Evolutionary conservation across 2,113 vertebrate genomes (phyloP), one percentile per base, ranked within the genome.

Genomic region (Syrmaticus mikado): DNA sequence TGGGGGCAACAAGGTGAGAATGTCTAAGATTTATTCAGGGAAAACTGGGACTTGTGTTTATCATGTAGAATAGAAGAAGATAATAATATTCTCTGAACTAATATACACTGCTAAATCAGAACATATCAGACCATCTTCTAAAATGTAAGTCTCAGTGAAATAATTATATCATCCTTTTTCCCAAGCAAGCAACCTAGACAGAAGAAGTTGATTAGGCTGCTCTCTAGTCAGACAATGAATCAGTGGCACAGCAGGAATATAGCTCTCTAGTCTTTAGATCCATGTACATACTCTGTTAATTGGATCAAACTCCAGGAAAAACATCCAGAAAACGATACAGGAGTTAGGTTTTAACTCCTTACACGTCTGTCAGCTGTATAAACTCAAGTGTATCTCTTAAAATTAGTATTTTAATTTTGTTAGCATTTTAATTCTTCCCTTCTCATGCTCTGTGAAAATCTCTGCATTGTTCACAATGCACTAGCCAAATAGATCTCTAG

Each of bases 121-220:
- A 41, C 32, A 24, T 87, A 87, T 89, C 75, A 93, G 64, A 85
- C 16, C 8, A 68, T 87, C 75, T 83, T 88, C 46, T 74, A 89
- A 40, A 93, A 92, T 89, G 79, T 82, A 93, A 93, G 60, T 77
- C 79, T 72, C 67, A 60, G 50, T 83, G 65, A 90, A 92, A 95
- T 93, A 94, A 97, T 96, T 87, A 92, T 83, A 93, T 95, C 60
- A 92, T 91, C 38, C 53, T 89, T 96, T 96, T 95, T 92, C 46
- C 48, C 57, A 94, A 89, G 91, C 82, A 95, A 65, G 58, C 77
- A 90, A 82, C 48, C 68, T 93, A 95, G 87, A 95, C 87, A 93
- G 85, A 72, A 90, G 73, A 90, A 94, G 77, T 82, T 85, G 91
- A 91, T 93, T 94, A 94, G 93, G 6, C 85, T 77, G 81, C 68